phyloP scores from a whole-genome alignment of 2,113 vertebrate genomes.

The Riparia riparia region DNA sequence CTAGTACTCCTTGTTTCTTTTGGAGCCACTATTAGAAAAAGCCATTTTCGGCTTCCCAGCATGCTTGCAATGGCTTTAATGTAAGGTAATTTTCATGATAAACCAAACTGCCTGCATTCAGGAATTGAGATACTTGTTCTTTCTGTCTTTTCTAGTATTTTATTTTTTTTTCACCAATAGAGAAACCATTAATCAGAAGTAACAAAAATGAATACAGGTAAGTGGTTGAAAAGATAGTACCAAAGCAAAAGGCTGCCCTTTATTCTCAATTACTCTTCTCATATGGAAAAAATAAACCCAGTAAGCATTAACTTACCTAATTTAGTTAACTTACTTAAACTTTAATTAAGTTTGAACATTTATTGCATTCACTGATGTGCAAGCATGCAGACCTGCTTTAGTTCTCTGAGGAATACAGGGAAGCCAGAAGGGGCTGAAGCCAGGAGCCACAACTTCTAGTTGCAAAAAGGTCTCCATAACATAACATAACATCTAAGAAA shows the following conservation, averaged over 20 bases:
- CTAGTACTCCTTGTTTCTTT: background rate
- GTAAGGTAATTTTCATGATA: background rate
- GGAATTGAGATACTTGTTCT: background rate
- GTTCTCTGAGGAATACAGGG: background rate
- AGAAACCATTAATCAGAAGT: background rate
- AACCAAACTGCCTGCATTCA: background rate
- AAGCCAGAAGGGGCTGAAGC: background rate
- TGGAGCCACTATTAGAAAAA: background rate
- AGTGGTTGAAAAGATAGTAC: background rate
- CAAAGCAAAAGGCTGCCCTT: background rate
- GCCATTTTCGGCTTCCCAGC: background rate
- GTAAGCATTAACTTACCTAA: background rate
- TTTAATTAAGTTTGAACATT: background rate
- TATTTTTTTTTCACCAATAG: background rate
- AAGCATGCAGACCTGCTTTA: background rate
- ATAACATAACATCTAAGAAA: background rate
- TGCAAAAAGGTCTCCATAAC: background rate
- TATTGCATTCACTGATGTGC: background rate
- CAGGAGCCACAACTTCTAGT: background rate
- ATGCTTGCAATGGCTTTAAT: background rate
- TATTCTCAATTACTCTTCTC: background rate
- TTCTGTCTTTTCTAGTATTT: background rate
- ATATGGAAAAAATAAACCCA: background rate
- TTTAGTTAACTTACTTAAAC: no score
- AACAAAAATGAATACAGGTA: background rate